These are phyloP conservation scores for Seriola dumerili DNA, from an alignment of 2,113 vertebrate species.

Conservation along the genomic window DNA sequence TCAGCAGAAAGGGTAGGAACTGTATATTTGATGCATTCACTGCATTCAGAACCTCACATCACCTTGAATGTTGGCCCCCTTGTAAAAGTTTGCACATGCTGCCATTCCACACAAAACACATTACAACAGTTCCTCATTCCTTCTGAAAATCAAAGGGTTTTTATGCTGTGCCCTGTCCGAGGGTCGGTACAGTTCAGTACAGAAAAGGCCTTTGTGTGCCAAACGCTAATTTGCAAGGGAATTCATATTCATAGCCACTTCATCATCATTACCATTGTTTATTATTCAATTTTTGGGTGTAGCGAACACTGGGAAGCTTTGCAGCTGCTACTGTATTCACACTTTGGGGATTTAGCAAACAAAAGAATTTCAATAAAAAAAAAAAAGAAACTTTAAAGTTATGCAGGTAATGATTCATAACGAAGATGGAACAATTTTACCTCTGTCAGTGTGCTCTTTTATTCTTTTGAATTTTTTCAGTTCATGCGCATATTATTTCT, in stretches of 20 bases:
- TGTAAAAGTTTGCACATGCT: slow-evolving; percentile 33
- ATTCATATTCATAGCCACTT: slow-evolving; percentile 42
- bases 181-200: slow-evolving; percentile 12
- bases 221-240: slow-evolving; percentile 40
- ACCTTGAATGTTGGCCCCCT: background rate
- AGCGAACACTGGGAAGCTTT: slow-evolving; percentile 9
- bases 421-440: slow-evolving; percentile 2
- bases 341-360: slow-evolving; percentile 25
- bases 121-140: slow-evolving; percentile 23
- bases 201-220: slow-evolving; percentile 14
- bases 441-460: background rate
- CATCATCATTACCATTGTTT: slow-evolving; percentile 54
- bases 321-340: background rate
- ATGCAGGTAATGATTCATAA: slow-evolving; percentile 52
- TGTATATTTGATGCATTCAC: no score
- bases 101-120: background rate
- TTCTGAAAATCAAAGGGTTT: slow-evolving; percentile 18
- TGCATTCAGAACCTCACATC: background rate
- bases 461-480: background rate
- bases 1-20: no score
- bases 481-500: slow-evolving; percentile 15
- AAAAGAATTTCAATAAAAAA: slow-evolving; percentile 26
- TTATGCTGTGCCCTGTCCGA: background rate
- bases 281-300: slow-evolving; percentile 24
- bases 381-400: background rate